Evolutionary conservation across 1,140 invertebrate species (phyloP).

Genomic region (Orchesella cincta): DNA sequence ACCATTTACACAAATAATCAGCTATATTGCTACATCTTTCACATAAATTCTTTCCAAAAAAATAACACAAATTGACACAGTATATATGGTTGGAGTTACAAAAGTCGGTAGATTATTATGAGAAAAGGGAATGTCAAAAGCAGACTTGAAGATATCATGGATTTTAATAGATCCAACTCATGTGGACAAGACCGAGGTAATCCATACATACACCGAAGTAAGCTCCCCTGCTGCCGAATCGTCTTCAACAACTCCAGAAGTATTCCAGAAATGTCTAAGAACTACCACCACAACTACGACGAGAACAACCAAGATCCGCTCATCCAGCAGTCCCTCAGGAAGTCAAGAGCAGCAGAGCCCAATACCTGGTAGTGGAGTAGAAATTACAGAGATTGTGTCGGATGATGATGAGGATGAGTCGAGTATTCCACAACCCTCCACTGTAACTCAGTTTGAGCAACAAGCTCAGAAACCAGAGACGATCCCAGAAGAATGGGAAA

Average conservation of each 20-base stretch:
- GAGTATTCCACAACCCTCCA: slow-evolving; percentile 3
- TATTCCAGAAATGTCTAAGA: slow-evolving; percentile 36
- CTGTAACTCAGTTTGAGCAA: not conserved
- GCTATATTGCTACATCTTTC: no score
- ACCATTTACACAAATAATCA: no score
- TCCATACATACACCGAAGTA: slow-evolving; percentile 17
- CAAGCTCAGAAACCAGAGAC: not conserved
- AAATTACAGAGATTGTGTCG: slow-evolving; percentile 40
- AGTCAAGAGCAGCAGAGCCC: not conserved
- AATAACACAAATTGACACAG: no score
- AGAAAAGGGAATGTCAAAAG: not conserved
- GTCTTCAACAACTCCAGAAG: not conserved
- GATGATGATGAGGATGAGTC: slow-evolving; percentile 39
- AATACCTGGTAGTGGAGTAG: slow-evolving; percentile 29
- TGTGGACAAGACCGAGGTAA: slow-evolving; percentile 34
- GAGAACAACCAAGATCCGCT: not conserved
- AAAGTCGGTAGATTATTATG: not conserved
- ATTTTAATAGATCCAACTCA: slow-evolving; percentile 31
- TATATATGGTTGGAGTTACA: no score
- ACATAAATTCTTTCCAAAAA: no score
- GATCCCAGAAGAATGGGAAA: not conserved
- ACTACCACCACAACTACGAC: slow-evolving; percentile 19
- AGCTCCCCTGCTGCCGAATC: no score
- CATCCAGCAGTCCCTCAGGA: not conserved
- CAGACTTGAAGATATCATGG: not conserved